These are phyloP conservation scores for Pachyseris speciosa DNA, from an alignment of 64 coral and sea anemone genomes.

Conservation along the genomic window DNA sequence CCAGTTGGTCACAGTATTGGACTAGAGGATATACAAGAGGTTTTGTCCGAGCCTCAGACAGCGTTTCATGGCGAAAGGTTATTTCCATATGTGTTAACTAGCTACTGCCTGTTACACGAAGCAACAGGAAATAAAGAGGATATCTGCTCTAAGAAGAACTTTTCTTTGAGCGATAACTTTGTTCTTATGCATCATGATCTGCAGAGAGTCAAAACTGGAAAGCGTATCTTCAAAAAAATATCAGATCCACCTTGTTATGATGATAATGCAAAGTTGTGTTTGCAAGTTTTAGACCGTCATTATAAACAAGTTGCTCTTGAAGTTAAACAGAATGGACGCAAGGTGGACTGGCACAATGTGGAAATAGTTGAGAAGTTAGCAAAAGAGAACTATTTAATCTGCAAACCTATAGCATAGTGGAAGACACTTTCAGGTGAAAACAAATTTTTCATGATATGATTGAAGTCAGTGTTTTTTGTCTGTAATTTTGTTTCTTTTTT, in stretches of 20 bases:
- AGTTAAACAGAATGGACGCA: not conserved
- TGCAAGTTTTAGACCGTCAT: slow-evolving; percentile 33
- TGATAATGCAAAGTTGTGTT: not conserved
- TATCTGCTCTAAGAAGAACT: not conserved
- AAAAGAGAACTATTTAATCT: not conserved
- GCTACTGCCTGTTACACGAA: slow-evolving; percentile 15
- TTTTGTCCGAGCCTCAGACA: slow-evolving; percentile 38
- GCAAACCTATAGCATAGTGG: not conserved
- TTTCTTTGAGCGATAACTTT: not conserved
- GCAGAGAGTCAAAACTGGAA: not conserved
- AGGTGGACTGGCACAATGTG: slow-evolving; percentile 16
- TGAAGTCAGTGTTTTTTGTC: too few relatives aligned
- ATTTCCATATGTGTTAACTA: not conserved
- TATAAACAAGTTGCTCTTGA: slow-evolving; percentile 14
- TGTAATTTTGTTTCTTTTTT: too few relatives aligned
- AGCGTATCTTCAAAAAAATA: not conserved
- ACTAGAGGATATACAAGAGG: not conserved
- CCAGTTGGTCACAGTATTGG: not conserved
- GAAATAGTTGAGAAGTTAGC: slow-evolving; percentile 5
- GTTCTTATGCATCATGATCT: slow-evolving; percentile 45
- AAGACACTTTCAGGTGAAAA: too few relatives aligned
- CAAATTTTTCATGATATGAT: too few relatives aligned
- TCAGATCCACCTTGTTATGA: slow-evolving; percentile 31
- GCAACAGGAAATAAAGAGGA: not conserved
- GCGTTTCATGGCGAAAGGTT: slow-evolving; percentile 12